Base-by-base conservation (phyloP, 2,113 vertebrate genomes). In the Corydoras sp. region DNA sequence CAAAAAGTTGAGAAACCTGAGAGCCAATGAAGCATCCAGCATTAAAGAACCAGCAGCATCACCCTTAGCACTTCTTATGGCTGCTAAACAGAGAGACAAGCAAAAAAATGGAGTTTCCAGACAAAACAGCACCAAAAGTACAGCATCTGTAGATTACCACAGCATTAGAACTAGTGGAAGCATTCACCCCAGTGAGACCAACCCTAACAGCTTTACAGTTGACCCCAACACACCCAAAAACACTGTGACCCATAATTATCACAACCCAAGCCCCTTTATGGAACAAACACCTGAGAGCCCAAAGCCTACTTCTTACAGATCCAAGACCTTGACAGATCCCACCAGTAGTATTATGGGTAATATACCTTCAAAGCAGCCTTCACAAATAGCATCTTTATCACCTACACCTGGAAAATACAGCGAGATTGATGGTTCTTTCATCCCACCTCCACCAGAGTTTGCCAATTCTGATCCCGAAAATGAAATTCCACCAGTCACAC, bases 401-500 rank as follows among this genome's bases (percentile, higher is more conserved):
- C 32, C 73, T 43, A 68, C 58, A 59, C 14, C 53, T 15, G 29
- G 70, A 60, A 70, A 71, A 9, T 77, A 75, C 48, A 68, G 84
- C 43, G 77, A 85, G 2, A 85, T 65, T 0, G 78, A 80, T 69
- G 83, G 83, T 32, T 69, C 75, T 29, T 84, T 97, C 31, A 93
- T 98, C 54, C 94, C 96, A 1, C 96, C 96, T 0, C 96, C 96
- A 0, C 93, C 93, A 0, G 94, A 96, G 76, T 99, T 99, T 86
- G 90, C 90, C 79, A 92, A 93, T 49, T 77, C 3, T 0, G 79
- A 83, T 0, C 78, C 68, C 3, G 77, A 79, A 0, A 5, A 81
- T 30, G 66, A 79, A 3, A 73, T 83, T 0, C 79, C 88, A 1
- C 78, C 83, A 7, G 73, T 72, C 54, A 71, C 71, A 0, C 24